Evolutionary conservation across 2,888 invertebrate species (phyloP), one percentile per base, ranked within the genome.

Genomic region (Drosophila meridionalis): DNA sequence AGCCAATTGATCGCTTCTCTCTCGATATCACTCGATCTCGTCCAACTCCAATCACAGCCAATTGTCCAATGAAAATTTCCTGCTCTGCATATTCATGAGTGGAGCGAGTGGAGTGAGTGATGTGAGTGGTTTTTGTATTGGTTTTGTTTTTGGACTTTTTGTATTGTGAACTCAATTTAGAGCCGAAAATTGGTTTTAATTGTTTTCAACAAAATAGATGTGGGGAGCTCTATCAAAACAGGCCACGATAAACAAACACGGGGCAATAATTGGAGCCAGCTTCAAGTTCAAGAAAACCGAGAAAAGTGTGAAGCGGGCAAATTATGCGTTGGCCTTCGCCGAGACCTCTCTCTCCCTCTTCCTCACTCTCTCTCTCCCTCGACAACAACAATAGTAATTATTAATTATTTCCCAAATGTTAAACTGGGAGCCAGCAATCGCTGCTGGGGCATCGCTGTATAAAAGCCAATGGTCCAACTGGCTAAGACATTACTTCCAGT

Each of bases 241-340:
- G 20, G 32, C 34, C 56, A 42, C 12, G 40, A 28, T 14, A 42
- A 42, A 45, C 3, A 58, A 45, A 45, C 9, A 58, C 28, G 36
- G 2, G 58, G 34, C 69, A 62, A 88, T 86, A 86, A 86, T 89
- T 86, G 86, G 63, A 63, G 57, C 14, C 52, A 36, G 52, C 79
- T 55, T 57, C 75, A 89, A 89, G 87, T 82, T 85, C 76, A 80
- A 72, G 86, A 85, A 86, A 86, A 87, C 73, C 66, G 50, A 88
- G 84, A 88, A 90, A 90, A 86, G 83, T 86, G 86, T 86, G 66
- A 90, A 88, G 81, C 76, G 76, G 85, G 72, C 56, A 62, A 83
- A 78, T 78, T 82, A 85, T 69, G 71, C 71, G 48, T 59, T 67
- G 74, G 77, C 85, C 73, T 84, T 84, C 77, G 67, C 72, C 52